Conservation (phyloP, 2,888 invertebrate genomes). For the Lasiommata megera region DNA sequence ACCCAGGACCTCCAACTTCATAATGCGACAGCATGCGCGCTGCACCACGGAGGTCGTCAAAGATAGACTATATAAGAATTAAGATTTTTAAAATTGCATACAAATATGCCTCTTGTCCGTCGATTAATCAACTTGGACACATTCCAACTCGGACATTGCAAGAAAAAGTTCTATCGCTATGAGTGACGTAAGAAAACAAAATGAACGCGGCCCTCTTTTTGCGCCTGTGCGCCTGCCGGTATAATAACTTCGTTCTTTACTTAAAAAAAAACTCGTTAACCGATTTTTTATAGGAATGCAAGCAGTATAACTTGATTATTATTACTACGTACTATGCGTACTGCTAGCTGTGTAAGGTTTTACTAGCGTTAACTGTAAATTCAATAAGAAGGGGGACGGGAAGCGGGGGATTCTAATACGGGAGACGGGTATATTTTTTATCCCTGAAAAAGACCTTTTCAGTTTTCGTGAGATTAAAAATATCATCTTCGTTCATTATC, state of each 20-base stretch:
- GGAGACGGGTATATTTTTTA: no score
- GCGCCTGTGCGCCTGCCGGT: background rate
- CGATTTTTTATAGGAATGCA: conserved; percentile 6
- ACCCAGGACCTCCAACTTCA: no score
- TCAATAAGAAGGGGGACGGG: no score
- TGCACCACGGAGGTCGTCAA: no score
- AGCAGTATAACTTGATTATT: background rate
- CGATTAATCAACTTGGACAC: conserved; percentile 5
- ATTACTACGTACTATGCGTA: background rate
- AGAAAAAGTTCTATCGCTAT: conserved; percentile 9
- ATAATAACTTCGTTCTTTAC: conserved; percentile 1
- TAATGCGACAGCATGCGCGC: no score
- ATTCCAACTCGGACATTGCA: conserved; percentile 6
- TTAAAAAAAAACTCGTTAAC: conserved; percentile 6
- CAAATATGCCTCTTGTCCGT: background rate
- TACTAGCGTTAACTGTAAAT: no score
- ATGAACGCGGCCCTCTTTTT: conserved; percentile 1
- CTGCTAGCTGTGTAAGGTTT: no score
- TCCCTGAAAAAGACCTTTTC: no score
- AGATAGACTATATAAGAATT: no score
- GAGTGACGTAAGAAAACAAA: conserved; percentile 7
- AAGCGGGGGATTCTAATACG: no score
- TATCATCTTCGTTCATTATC: no score
- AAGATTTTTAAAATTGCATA: background rate
- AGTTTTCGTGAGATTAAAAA: no score